A percentile compares a stretch with the other conserved stretches of the same genome.
These are phyloP conservation scores for Acrobasis suavella DNA, from an alignment of 2,888 invertebrate genomes.

Conservation along the genomic window DNA sequence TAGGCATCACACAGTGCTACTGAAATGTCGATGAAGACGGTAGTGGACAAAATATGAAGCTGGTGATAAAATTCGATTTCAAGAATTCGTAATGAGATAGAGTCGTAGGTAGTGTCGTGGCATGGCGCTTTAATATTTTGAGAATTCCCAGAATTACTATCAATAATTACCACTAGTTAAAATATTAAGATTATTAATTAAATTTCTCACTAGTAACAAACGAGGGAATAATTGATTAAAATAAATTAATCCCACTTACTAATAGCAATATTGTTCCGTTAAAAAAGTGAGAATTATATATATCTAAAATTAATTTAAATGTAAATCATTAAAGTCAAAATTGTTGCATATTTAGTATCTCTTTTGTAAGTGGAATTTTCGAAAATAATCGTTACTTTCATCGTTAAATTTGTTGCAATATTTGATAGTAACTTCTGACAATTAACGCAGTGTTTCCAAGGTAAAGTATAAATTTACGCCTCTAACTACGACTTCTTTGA, in stretches of 20 bases:
- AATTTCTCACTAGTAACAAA: background rate
- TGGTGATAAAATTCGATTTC: conserved; percentile 1
- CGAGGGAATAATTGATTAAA: background rate
- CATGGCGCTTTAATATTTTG: background rate
- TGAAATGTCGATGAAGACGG: conserved; percentile 13
- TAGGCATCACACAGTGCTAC: conserved; percentile 21
- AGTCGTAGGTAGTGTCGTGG: background rate
- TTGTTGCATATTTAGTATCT: too few relatives aligned
- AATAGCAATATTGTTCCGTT: too few relatives aligned
- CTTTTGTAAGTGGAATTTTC: too few relatives aligned
- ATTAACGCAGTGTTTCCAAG: too few relatives aligned
- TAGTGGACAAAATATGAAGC: conserved; percentile 20
- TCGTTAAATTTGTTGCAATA: too few relatives aligned
- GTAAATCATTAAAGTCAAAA: too few relatives aligned
- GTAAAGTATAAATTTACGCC: background rate
- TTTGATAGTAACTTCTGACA: too few relatives aligned
- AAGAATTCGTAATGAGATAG: background rate
- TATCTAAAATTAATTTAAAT: too few relatives aligned
- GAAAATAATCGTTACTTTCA: too few relatives aligned
- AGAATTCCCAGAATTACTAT: background rate
- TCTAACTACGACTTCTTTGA: background rate
- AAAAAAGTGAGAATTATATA: too few relatives aligned
- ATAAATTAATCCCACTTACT: too few relatives aligned
- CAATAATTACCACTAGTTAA: background rate
- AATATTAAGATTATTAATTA: background rate